Percentiles rank a stretch among this genome's conserved stretches.
Conservation (phyloP, 2,797 vertebrate genomes). For the Girardinus metallicus region DNA sequence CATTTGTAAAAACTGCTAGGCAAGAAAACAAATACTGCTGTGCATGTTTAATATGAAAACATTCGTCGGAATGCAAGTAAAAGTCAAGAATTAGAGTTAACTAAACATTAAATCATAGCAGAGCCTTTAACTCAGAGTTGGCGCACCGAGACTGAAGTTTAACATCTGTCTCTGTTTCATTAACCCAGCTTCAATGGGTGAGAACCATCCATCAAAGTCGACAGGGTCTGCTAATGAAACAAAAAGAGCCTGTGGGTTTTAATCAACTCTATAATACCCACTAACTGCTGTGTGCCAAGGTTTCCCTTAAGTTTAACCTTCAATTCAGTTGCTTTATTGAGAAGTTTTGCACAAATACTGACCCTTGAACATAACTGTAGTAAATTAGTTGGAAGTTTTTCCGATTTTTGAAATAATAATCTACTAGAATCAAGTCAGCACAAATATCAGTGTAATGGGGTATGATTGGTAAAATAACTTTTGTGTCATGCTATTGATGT, state of each 20-base stretch:
- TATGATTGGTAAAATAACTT: background rate
- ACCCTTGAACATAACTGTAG: background rate
- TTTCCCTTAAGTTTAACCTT: background rate
- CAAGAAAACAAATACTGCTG: slow-evolving; percentile 2
- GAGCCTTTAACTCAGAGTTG: slow-evolving; percentile 22
- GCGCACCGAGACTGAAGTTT: slow-evolving; percentile 22
- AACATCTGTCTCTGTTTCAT: slow-evolving; percentile 33
- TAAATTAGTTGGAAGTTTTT: background rate
- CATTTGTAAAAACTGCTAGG: background rate
- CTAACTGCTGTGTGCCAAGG: background rate
- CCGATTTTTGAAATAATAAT: background rate
- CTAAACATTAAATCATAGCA: slow-evolving; percentile 23
- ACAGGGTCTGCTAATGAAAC: slow-evolving; percentile 22
- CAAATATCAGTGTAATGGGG: background rate
- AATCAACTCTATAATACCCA: background rate
- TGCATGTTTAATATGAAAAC: slow-evolving; percentile 22
- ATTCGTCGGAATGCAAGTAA: slow-evolving; percentile 13
- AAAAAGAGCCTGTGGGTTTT: slow-evolving; percentile 3
- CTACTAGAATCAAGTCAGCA: background rate
- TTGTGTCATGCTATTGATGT: background rate
- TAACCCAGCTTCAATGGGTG: slow-evolving; percentile 38
- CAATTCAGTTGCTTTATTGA: background rate
- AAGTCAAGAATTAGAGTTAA: slow-evolving; percentile 37
- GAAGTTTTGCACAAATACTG: slow-evolving; percentile 4
- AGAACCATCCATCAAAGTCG: slow-evolving; percentile 43